Evolutionary conservation across 2,113 vertebrate species (phyloP).

Genomic region (Eulemur macaco): DNA sequence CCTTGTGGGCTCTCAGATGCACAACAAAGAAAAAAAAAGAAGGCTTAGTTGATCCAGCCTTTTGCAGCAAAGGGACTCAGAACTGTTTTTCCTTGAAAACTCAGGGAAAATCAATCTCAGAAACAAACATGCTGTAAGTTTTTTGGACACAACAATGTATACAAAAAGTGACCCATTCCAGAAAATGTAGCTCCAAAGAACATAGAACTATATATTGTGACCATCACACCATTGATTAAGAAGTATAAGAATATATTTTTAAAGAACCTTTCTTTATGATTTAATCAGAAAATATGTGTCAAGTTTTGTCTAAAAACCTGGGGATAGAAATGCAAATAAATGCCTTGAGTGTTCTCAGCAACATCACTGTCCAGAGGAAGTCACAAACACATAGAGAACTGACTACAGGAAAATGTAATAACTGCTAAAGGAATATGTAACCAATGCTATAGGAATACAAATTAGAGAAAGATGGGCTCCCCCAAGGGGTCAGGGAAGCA

Average conservation of each 20-base stretch:
- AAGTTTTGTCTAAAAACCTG: background rate
- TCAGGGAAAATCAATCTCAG: slow-evolving; percentile 47
- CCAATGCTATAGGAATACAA: background rate
- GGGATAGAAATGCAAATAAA: background rate
- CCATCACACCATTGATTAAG: background rate
- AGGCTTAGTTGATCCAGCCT: background rate
- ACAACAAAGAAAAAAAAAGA: background rate
- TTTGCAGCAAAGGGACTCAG: slow-evolving; percentile 21
- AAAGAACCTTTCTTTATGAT: background rate
- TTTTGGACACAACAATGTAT: background rate
- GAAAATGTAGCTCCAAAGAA: background rate
- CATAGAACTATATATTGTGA: background rate
- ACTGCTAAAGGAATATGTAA: background rate
- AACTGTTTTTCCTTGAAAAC: slow-evolving; percentile 36
- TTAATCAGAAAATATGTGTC: background rate
- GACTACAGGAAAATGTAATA: background rate
- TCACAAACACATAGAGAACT: background rate
- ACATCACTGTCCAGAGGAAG: background rate
- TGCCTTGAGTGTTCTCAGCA: background rate
- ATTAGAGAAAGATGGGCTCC: background rate
- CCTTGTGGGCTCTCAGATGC: background rate
- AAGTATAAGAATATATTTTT: background rate
- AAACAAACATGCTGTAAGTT: background rate
- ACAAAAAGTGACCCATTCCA: background rate
- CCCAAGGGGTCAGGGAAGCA: background rate